Conservation (phyloP, 2,797 vertebrate genomes). For the Megalops cyprinoides region DNA sequence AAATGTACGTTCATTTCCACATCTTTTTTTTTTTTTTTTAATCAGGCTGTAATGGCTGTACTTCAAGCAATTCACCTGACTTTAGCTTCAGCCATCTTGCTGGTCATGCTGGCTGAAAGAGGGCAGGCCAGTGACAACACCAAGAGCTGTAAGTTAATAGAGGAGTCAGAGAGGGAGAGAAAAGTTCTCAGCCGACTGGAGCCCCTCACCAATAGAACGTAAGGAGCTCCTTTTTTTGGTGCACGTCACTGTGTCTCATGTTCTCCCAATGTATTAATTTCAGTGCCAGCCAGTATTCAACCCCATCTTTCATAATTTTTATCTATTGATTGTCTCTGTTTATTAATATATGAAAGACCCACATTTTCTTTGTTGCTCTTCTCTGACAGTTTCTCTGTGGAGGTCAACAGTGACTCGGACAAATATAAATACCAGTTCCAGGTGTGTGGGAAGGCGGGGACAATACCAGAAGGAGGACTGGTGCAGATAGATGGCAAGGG, state of each 20-base stretch:
- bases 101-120: constrained; percentile 56
- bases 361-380: not conserved
- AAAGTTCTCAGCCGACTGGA: constrained; percentile 59
- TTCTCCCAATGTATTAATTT: not conserved
- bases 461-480: constrained; percentile 71
- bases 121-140: constrained; percentile 47
- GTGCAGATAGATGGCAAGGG: constrained; percentile 70
- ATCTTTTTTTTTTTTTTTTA: not conserved
- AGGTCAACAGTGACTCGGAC: not conserved
- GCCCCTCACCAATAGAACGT: constrained; percentile 65
- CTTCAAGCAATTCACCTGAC: constrained; percentile 34
- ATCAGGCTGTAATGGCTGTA: constrained; percentile 21
- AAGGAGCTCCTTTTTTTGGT: constrained; percentile 39
- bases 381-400: constrained; percentile 60
- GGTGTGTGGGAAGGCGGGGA: constrained; percentile 83
- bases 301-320: not conserved
- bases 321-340: not conserved
- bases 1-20: not conserved
- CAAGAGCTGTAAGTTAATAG: constrained; percentile 57
- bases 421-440: constrained; percentile 83
- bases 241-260: not conserved
- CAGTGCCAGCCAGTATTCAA: not conserved
- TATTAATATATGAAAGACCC: not conserved
- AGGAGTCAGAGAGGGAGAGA: constrained; percentile 29
- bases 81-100: constrained; percentile 57